Percentiles rank a stretch among this genome's conserved stretches.
These are phyloP conservation scores for Typhlomys cinereus DNA, from an alignment of 2,113 vertebrate genomes.

Conservation along the genomic window DNA sequence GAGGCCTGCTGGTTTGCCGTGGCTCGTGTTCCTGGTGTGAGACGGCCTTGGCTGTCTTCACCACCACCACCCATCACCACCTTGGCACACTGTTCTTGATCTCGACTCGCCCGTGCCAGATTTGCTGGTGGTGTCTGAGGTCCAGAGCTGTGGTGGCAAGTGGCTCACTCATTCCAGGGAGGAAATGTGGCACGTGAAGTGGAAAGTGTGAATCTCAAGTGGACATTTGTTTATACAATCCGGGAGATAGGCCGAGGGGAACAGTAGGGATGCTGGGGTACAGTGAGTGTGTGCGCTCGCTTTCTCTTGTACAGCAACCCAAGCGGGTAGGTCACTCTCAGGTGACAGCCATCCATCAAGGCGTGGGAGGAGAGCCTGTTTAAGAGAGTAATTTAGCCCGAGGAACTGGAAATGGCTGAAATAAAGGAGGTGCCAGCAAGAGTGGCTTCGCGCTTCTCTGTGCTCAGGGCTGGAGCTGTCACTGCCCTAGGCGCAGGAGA, in stretches of 20 bases:
- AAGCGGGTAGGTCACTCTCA: accelerated
- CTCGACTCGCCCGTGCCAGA: neutral
- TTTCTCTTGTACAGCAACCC: neutral
- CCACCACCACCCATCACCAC: accelerated
- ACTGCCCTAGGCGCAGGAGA: accelerated
- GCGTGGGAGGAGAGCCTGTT: accelerated
- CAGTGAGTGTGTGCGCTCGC: neutral
- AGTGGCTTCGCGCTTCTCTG: neutral
- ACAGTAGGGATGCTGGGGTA: too few relatives aligned
- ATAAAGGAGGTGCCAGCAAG: neutral
- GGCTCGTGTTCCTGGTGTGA: neutral
- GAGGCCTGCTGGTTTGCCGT: too few relatives aligned
- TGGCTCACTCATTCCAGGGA: neutral
- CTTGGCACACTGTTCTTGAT: accelerated
- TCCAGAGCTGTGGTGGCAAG: neutral
- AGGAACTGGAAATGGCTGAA: neutral
- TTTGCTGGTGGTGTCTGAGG: accelerated
- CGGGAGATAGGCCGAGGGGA: too few relatives aligned
- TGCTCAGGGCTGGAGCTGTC: neutral
- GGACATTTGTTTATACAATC: neutral
- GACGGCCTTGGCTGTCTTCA: neutral
- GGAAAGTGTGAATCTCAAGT: neutral
- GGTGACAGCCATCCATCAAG: accelerated
- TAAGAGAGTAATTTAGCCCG: neutral
- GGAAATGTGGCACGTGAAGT: neutral